These are phyloP conservation scores for Chrysolina oricalcia DNA, from an alignment of 2,888 invertebrate species.

Conservation along the genomic window DNA sequence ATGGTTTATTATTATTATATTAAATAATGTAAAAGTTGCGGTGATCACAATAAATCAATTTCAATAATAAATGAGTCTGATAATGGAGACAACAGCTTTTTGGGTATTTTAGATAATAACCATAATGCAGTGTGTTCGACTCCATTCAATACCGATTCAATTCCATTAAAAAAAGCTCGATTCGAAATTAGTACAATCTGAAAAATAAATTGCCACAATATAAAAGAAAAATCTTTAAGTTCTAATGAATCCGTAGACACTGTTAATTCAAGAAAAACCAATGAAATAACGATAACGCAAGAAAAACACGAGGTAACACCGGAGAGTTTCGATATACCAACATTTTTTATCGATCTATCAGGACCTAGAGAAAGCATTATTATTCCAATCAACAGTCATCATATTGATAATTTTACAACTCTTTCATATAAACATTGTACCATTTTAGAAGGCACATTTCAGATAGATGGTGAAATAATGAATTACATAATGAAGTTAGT, in stretches of 20 bases:
- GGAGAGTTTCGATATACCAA: background rate
- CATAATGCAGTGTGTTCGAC: slow-evolving; percentile 8
- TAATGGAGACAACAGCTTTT: background rate
- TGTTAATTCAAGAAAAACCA: background rate
- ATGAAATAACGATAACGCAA: background rate
- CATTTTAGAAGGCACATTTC: background rate
- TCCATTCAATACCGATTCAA: background rate
- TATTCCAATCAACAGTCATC: background rate
- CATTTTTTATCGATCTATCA: background rate
- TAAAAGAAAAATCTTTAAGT: background rate
- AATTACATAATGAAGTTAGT: background rate
- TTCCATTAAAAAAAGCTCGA: background rate
- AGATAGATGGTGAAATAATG: background rate
- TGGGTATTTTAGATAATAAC: background rate
- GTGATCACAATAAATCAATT: background rate
- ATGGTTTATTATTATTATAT: background rate
- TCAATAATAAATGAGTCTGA: background rate
- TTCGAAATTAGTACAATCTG: background rate
- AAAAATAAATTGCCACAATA: too few species aligned
- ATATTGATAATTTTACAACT: background rate
- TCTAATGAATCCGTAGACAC: background rate
- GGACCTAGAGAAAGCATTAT: background rate
- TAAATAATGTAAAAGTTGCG: background rate
- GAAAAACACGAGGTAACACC: background rate
- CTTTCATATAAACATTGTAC: background rate